Evolutionary conservation across 2,888 invertebrate species (phyloP).

Genomic region (Flabesymbios commensalis): DNA sequence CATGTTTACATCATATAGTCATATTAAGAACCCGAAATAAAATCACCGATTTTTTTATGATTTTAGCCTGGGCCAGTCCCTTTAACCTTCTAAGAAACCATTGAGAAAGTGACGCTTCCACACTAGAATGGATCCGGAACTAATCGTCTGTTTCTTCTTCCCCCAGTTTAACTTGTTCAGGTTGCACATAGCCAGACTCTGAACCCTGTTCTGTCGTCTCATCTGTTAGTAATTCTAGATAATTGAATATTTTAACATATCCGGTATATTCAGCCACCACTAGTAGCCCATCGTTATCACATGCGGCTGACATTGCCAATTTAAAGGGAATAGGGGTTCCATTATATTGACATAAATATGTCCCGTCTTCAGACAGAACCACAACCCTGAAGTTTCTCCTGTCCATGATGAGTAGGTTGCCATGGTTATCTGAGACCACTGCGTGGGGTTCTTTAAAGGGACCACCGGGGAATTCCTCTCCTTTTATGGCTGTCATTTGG

Average conservation of each 20-base stretch:
- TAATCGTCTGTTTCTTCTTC: too few relatives aligned
- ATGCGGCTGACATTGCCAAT: conserved; percentile 17
- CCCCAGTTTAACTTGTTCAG: too few relatives aligned
- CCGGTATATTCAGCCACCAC: conserved; percentile 24
- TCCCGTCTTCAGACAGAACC: conserved; percentile 14
- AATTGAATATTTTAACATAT: conserved; percentile 15
- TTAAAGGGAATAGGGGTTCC: conserved; percentile 8
- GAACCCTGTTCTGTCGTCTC: too few relatives aligned
- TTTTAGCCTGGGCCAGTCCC: too few relatives aligned
- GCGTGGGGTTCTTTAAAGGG: conserved; percentile 13
- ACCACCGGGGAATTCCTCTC: background rate
- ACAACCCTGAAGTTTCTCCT: conserved; percentile 8
- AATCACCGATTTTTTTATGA: too few relatives aligned
- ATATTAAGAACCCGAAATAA: too few relatives aligned
- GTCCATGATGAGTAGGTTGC: conserved; percentile 14
- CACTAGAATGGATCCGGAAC: too few relatives aligned
- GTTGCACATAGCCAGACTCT: too few relatives aligned
- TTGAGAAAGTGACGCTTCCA: too few relatives aligned
- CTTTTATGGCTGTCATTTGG: background rate
- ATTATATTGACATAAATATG: conserved; percentile 7
- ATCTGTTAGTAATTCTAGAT: too few relatives aligned
- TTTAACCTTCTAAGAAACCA: too few relatives aligned
- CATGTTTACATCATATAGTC: too few relatives aligned
- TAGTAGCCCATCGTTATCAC: conserved; percentile 8
- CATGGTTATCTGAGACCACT: conserved; percentile 8